Conservation (phyloP, 2,797 vertebrate species). For the Etheostoma perlongum region DNA sequence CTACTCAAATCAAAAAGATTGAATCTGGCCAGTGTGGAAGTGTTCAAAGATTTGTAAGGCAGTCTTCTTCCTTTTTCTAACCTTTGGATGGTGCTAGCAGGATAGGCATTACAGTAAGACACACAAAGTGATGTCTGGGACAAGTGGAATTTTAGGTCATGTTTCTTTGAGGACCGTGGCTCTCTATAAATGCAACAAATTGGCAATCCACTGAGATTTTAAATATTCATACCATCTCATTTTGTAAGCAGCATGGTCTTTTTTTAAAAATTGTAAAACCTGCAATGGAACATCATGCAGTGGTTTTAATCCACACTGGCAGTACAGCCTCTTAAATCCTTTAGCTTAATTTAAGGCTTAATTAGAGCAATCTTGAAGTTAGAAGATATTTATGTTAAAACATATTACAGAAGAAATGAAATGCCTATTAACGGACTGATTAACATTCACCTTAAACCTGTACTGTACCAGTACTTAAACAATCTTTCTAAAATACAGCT, state of each 20-base stretch:
- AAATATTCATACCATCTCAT: conserved; percentile 2
- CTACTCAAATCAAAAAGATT: background rate
- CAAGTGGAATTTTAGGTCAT: background rate
- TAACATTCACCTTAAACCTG: background rate
- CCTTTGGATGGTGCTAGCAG: background rate
- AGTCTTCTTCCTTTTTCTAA: background rate
- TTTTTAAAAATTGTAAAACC: background rate
- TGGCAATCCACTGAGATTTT: background rate
- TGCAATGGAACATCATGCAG: background rate
- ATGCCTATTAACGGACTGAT: background rate
- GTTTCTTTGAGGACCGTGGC: background rate
- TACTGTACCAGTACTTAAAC: background rate
- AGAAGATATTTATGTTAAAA: background rate
- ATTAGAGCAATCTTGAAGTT: background rate
- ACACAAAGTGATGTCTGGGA: background rate
- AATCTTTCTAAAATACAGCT: conserved; percentile 7
- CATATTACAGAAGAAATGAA: background rate
- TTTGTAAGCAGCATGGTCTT: background rate
- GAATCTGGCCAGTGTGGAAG: background rate
- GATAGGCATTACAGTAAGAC: background rate
- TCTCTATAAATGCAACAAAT: background rate
- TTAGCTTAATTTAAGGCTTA: background rate
- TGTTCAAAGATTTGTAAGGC: background rate
- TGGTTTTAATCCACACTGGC: background rate
- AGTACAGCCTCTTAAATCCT: background rate